Conservation (phyloP, 2,113 vertebrate genomes). For the Neolamprologus devosi region DNA sequence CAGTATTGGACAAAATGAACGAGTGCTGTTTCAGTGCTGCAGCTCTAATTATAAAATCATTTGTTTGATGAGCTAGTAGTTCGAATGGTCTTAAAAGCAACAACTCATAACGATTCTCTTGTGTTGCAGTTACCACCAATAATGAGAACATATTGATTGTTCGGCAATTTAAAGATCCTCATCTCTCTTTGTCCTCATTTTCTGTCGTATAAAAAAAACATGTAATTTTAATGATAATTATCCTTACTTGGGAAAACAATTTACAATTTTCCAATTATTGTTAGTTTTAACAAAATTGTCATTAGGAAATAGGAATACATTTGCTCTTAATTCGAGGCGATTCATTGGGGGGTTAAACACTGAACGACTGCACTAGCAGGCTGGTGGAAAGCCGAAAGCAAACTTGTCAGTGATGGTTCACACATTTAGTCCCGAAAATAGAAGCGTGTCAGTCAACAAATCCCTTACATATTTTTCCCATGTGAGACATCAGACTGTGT, state of each 20-base stretch:
- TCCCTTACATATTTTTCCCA: background rate
- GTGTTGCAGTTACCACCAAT: background rate
- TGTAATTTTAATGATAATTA: background rate
- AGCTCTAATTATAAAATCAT: conserved; percentile 7
- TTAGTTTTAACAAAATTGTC: background rate
- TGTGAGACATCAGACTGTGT: background rate
- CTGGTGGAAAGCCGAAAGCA: background rate
- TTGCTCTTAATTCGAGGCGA: background rate
- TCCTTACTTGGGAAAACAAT: background rate
- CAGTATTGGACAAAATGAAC: background rate
- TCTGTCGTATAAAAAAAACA: background rate
- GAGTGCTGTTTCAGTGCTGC: background rate
- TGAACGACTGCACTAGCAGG: background rate
- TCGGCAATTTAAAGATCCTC: background rate
- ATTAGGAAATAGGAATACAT: background rate
- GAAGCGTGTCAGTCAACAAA: background rate
- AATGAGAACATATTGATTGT: background rate
- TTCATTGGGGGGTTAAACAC: background rate
- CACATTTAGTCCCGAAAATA: background rate
- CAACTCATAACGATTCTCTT: background rate
- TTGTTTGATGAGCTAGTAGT: background rate
- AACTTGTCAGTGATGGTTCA: background rate
- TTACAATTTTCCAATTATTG: background rate
- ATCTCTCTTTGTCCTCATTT: background rate
- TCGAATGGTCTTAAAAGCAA: background rate